Evolutionary conservation across 1,140 invertebrate genomes (phyloP).

Genomic region (Drosophila guanche): DNA sequence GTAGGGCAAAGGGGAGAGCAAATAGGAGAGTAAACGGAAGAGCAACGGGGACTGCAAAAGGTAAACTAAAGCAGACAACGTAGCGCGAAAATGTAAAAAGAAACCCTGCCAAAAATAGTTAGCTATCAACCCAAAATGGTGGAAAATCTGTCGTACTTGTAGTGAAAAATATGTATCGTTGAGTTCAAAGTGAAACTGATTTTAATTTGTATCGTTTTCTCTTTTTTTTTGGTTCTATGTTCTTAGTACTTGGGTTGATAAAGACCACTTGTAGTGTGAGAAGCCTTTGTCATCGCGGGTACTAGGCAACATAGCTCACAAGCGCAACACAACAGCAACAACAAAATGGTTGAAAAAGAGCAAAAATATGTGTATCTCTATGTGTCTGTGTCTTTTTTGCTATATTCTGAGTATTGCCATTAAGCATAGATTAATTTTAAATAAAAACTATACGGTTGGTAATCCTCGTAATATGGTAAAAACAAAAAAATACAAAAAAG

Average conservation of each 20-base stretch:
- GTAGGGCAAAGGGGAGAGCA: too few relatives aligned
- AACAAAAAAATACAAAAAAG: not conserved
- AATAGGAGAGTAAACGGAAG: too few relatives aligned
- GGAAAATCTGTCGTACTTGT: slow-evolving; percentile 4
- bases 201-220: slow-evolving; percentile 16
- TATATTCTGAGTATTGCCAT: slow-evolving; percentile 68
- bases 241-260: slow-evolving; percentile 55
- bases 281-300: slow-evolving; percentile 57
- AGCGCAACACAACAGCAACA: slow-evolving; percentile 2
- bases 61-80: too few relatives aligned
- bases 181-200: slow-evolving; percentile 11
- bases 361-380: too few relatives aligned
- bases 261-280: slow-evolving; percentile 25
- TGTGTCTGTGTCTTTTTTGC: slow-evolving; percentile 11
- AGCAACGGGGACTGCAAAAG: too few relatives aligned
- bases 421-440: slow-evolving; percentile 48
- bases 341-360: not conserved
- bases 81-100: slow-evolving; percentile 49
- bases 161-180: slow-evolving; percentile 33
- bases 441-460: slow-evolving; percentile 56
- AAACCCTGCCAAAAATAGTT: slow-evolving; percentile 24
- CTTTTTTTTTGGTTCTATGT: slow-evolving; percentile 29
- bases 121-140: slow-evolving; percentile 12
- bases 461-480: slow-evolving; percentile 40
- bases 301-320: slow-evolving; percentile 54